These are phyloP conservation scores for Agrochola lota DNA, from an alignment of 2,888 invertebrate species.

Conservation along the genomic window DNA sequence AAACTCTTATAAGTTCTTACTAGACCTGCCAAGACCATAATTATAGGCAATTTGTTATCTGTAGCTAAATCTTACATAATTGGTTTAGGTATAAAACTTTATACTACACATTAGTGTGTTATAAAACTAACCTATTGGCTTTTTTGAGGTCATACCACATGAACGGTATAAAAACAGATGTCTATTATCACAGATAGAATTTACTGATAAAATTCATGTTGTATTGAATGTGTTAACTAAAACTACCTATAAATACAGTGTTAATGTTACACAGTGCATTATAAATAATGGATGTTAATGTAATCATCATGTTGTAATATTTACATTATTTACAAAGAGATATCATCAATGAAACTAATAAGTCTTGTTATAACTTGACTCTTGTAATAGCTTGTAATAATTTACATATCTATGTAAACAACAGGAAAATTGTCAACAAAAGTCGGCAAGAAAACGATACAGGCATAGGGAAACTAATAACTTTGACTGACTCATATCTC, in stretches of 20 bases:
- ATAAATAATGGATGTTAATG: constrained; percentile 26
- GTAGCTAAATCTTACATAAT: neutral
- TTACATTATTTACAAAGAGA: constrained; percentile 54
- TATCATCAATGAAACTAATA: constrained; percentile 39
- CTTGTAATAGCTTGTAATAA: constrained; percentile 18
- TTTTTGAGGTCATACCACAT: constrained; percentile 28
- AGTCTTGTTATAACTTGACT: constrained; percentile 13
- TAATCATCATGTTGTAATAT: constrained; percentile 38
- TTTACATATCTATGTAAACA: constrained; percentile 53
- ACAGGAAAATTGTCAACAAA: constrained; percentile 37
- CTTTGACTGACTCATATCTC: constrained; percentile 52
- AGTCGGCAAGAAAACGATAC: constrained; percentile 17
- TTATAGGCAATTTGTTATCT: constrained; percentile 3
- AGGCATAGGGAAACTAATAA: constrained; percentile 31
- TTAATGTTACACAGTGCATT: constrained; percentile 1
- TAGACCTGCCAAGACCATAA: neutral
- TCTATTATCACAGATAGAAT: constrained; percentile 15
- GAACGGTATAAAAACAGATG: constrained; percentile 18
- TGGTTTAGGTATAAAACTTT: neutral
- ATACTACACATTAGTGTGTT: neutral
- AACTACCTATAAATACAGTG: constrained; percentile 26
- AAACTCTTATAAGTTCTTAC: neutral
- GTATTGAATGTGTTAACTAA: neutral
- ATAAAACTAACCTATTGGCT: constrained; percentile 17
- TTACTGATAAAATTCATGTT: neutral